Base-by-base conservation (phyloP, 2,888 invertebrate species). In the Ischnus inquisitorius region DNA sequence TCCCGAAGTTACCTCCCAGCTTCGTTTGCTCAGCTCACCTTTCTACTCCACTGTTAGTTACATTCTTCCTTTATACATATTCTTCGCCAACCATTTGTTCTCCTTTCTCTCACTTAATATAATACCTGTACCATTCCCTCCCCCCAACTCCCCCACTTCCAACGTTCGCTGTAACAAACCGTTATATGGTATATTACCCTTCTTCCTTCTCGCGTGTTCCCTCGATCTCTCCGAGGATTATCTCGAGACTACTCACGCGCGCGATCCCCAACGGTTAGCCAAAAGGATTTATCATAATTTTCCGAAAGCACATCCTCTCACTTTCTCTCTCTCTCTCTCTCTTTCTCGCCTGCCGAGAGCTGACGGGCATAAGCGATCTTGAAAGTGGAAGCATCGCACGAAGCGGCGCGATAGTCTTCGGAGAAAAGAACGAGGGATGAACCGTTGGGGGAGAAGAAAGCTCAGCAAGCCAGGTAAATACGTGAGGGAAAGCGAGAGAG, bases 221-320 rank as follows among this genome's bases (percentile, higher is more conserved):
- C 68, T 34, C 78, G 46, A 74, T 80, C 39, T 60, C 82, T 77
- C 43, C 28, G 48, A 19, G 62, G 54, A 79, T 79, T 79, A 71
- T 62, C 77, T 19, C 65, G 41, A 60, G 57, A 68, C 67, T 57
- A 74, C 60, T 83, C 78, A 69, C 74, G 60, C 60, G 51, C 19
- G 54, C 68, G 57, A 39, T 72, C 43, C 69, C 65, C 75, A 64
- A 57, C 62, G 62, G 64, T 74, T 74, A 74, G 67, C 16, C 68
- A 71, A 41, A 62, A 68, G 54, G 76, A 85, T 86, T 85, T 83
- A 86, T 87, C 86, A 86, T 84, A 85, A 87, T 86, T 86, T 86
- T 79, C 79, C 64, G 62, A 79, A 60, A 64, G 79, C 79, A 60
- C 43, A 25, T 8, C 46, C 34, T 39, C 34, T 48, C 64, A n/a